Base-by-base conservation (phyloP, 1,140 invertebrate genomes). In the Bombus confusus region DNA sequence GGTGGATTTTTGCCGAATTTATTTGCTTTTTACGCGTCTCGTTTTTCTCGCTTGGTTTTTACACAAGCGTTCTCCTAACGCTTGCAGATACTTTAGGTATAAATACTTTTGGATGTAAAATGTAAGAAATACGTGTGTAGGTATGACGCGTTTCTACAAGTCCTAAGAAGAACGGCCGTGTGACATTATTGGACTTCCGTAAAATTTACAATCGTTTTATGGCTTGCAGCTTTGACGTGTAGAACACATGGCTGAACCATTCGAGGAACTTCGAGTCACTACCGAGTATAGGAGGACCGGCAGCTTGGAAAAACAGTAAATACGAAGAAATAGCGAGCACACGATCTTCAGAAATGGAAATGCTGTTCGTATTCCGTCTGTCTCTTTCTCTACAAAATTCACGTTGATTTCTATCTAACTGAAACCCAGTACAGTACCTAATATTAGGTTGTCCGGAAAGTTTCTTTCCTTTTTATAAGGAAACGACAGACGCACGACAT, bases 181-280 rank as follows among this genome's bases (percentile, higher is more conserved):
- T 15, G 34, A 62, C 25, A 59, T 34, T 76, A 76, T 76, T 59
- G 47, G 31, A 8, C 47, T 57, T 57, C 1, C 2, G 31, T 76
- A 34, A 37, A 59, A 76, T 76, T 76, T 76, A 59, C 52, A 39
- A 31, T 57, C 31, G 34, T 76, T 75, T 76, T 39, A 76, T 62
- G 57, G 47, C 34, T 25, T 28, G 39, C 28, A 13, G n/a, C 74
- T 59, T 59, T 39, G 34, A 62, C 74, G 34, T 62, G 34, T 62
- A 76, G 34, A 76, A 76, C 74, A 76, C 52, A 62, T 76, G 47
- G 74, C 52, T 22, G 25, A 28, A 34, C 13, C 52, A 39, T 59
- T 76, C 34, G 59, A 76, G 74, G 12, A 62, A 18, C 34, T 76
- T 59, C 4, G 28, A 62, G 6, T 18, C 52, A 25, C 34, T 76